Evolutionary conservation across 2,113 vertebrate genomes (phyloP), one percentile per base, ranked within the genome.

Genomic region (Callipepla californica): DNA sequence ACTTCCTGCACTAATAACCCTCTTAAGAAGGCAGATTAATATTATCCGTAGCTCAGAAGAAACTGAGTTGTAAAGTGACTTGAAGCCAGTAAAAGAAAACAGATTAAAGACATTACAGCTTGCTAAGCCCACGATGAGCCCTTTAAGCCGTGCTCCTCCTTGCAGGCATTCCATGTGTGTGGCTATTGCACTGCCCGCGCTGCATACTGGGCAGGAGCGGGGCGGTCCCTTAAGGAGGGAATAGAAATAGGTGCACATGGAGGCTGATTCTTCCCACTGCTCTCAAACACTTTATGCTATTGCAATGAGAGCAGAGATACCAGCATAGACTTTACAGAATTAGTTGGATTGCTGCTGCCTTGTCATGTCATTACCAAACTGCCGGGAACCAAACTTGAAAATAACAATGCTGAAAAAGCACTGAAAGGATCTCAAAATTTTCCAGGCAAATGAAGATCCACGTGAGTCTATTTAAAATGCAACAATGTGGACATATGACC

Each of bases 361-460:
- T 2, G 0, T 61, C 48, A 20, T n/a, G 34, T 40, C 30, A 48
- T 42, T 69, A 76, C 80, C 6, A 19, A 72, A 73, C 63, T 82
- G 36, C 38, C 32, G 94, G 73, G 48, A 93, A 61, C 16, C 74
- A 80, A 72, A 55, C 76, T 42, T 69, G 32, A 69, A 81, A 73
- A 90, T 62, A 93, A 70, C 34, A 75, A 80, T 42, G 42, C 57
- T 79, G 55, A 53, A 91, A 65, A 4, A 50, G 21, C 53, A 81
- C 80, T 65, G 30, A 94, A 96, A 93, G 59, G 70, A 63, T 69
- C 38, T 80, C n/a, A 70, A 82, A 69, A 77, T 82, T 70, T 87
- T 44, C 55, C 80, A 80, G 79, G 81, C 50, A 92, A 89, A 89
- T 69, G 42, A 80, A 74, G 72, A 28, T 58, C 61, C 82, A 80